phyloP scores from a whole-genome alignment of 1,140 invertebrate genomes.

The Polypedilum pembai region DNA sequence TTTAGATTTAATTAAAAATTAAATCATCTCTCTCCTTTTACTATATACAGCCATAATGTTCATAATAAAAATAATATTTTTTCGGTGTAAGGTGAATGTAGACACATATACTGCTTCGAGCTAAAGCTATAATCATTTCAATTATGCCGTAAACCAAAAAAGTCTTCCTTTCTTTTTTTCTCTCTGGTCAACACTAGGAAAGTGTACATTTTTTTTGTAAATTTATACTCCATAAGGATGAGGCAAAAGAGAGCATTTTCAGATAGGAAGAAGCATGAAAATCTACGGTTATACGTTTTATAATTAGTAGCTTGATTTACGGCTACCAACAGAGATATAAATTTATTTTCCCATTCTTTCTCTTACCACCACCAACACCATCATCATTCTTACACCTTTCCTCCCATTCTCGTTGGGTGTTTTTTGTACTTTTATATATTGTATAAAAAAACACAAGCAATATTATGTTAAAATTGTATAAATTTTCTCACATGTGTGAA shows the following conservation, averaged over 20 bases:
- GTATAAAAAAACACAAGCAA: background rate
- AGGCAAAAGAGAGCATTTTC: background rate
- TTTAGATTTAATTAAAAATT: slow-evolving; percentile 11
- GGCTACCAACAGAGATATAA: slow-evolving; percentile 11
- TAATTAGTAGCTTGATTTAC: slow-evolving; percentile 18
- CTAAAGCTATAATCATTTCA: slow-evolving; percentile 10
- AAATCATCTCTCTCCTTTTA: background rate
- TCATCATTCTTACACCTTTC: background rate
- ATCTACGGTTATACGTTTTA: slow-evolving; percentile 12
- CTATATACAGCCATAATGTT: background rate
- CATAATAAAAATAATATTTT: slow-evolving; percentile 9
- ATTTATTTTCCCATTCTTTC: background rate
- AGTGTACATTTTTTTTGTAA: too few species aligned
- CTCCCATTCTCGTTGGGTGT: background rate
- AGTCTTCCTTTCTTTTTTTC: background rate
- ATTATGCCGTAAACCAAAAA: slow-evolving; percentile 17
- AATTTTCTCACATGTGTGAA: background rate
- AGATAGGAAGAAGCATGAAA: background rate
- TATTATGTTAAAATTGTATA: too few species aligned
- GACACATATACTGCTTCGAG: background rate
- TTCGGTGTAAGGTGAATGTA: too few species aligned
- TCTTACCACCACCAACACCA: background rate
- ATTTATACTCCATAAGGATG: too few species aligned
- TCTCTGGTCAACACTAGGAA: background rate
- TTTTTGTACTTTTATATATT: background rate